phyloP scores from a whole-genome alignment of 2,113 vertebrate genomes.

The Dendropsophus ebraccatus region DNA sequence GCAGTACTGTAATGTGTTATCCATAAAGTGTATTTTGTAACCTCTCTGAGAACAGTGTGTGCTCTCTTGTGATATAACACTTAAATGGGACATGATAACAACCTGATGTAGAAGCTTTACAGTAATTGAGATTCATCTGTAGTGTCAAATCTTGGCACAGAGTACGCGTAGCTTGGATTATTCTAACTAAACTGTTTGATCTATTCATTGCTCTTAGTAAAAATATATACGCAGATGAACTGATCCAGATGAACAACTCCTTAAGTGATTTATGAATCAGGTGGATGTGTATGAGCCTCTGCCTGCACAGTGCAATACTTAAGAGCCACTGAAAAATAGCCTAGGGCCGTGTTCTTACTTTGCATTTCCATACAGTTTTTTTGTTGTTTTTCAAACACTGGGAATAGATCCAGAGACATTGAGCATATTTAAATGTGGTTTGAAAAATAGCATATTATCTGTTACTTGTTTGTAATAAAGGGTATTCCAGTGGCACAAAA shows the following conservation, averaged over 20 bases:
- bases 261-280: slow-evolving; percentile 26
- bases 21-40: not conserved
- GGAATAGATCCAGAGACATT: not conserved
- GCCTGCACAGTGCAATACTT: not conserved
- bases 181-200: slow-evolving; percentile 8
- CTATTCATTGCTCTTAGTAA: slow-evolving; percentile 10
- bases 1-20: not conserved
- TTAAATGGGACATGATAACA: not conserved
- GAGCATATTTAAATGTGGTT: not conserved
- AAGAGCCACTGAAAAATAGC: not conserved
- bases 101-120: slow-evolving; percentile 12
- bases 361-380: not conserved
- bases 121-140: slow-evolving; percentile 16
- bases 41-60: not conserved
- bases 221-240: slow-evolving; percentile 3
- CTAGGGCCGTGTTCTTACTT: not conserved
- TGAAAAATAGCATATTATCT: not conserved
- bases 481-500: no score
- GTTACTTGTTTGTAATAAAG: no score
- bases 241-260: slow-evolving; percentile 1
- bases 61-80: not conserved
- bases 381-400: not conserved
- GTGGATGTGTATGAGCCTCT: not conserved
- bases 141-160: slow-evolving; percentile 8
- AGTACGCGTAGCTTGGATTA: not conserved